Evolutionary conservation across 2,797 vertebrate genomes (phyloP).

Genomic region (Sebastes hubbsi): DNA sequence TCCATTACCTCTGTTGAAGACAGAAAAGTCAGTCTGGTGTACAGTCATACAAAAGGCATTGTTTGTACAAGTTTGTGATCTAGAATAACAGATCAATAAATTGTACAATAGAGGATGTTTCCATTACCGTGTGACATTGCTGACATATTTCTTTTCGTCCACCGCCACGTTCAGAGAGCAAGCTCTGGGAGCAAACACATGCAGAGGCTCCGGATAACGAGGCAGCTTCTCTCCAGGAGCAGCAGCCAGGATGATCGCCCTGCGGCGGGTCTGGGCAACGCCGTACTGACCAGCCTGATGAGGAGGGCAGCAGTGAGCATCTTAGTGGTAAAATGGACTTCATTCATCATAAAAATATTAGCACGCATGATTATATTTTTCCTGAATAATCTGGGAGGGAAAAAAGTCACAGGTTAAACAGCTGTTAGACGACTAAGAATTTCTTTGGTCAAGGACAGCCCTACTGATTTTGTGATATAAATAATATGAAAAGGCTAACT

Average conservation of each 20-base stretch:
- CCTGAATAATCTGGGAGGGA: neutral
- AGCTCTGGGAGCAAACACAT: constrained; percentile 94
- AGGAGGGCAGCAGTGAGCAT: neutral
- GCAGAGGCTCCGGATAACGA: constrained; percentile 92
- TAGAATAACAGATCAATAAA: neutral
- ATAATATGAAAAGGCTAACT: neutral
- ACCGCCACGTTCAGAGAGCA: constrained; percentile 94
- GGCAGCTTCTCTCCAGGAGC: constrained; percentile 95
- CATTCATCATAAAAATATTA: neutral
- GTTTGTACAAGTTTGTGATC: neutral
- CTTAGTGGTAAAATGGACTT: neutral
- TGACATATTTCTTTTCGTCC: constrained; percentile 94
- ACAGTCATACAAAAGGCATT: too few relatives aligned
- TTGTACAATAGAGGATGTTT: fast-evolving
- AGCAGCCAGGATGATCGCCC: constrained; percentile 93
- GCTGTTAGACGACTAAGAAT: too few relatives aligned
- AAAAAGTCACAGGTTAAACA: too few relatives aligned
- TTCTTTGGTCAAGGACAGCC: too few relatives aligned
- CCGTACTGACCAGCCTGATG: constrained; percentile 96
- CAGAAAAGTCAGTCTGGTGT: neutral
- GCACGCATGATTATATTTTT: neutral
- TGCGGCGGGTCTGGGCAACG: constrained; percentile 92
- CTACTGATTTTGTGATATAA: too few relatives aligned
- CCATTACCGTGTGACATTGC: constrained; percentile 94
- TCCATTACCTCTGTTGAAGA: constrained; percentile 85